Evolutionary conservation across 2,113 vertebrate genomes (phyloP).

Genomic region (Phyllostomus discolor): DNA sequence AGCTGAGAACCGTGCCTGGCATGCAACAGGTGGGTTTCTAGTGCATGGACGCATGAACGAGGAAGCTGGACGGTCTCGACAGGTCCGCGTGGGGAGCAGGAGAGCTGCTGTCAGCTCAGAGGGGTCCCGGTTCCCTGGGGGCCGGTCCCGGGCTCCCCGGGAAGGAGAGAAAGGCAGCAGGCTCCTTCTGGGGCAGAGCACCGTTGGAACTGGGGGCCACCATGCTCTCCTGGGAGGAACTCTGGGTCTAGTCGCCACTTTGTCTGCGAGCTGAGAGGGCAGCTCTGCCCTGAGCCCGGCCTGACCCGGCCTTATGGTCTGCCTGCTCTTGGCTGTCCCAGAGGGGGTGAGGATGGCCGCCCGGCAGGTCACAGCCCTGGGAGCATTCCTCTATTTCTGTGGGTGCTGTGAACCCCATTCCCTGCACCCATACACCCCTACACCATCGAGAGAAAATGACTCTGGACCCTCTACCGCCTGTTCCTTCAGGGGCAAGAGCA

Average conservation of each 20-base stretch:
- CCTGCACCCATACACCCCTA: not conserved
- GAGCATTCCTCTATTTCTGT: fast-evolving
- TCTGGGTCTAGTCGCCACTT: not conserved
- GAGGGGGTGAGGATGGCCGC: fast-evolving
- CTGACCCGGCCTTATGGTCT: not conserved
- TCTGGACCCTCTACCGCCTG: not conserved
- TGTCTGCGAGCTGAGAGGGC: not conserved
- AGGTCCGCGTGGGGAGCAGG: not conserved
- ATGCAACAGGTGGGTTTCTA: fast-evolving
- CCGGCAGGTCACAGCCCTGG: fast-evolving
- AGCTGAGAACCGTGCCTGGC: not conserved
- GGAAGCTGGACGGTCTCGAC: not conserved
- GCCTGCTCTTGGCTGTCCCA: fast-evolving
- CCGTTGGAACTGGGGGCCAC: fast-evolving
- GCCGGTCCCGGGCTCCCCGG: not conserved
- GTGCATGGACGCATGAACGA: not conserved
- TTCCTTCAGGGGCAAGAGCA: not conserved
- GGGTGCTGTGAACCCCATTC: not conserved
- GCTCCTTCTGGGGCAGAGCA: not conserved
- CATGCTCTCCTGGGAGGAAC: not conserved
- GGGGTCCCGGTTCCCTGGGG: not conserved
- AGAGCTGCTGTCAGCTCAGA: not conserved
- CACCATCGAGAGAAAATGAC: fast-evolving
- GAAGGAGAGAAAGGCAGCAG: not conserved
- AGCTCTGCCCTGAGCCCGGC: not conserved